Conservation (phyloP, 2,113 vertebrate genomes). For the Acanthisitta chloris region DNA sequence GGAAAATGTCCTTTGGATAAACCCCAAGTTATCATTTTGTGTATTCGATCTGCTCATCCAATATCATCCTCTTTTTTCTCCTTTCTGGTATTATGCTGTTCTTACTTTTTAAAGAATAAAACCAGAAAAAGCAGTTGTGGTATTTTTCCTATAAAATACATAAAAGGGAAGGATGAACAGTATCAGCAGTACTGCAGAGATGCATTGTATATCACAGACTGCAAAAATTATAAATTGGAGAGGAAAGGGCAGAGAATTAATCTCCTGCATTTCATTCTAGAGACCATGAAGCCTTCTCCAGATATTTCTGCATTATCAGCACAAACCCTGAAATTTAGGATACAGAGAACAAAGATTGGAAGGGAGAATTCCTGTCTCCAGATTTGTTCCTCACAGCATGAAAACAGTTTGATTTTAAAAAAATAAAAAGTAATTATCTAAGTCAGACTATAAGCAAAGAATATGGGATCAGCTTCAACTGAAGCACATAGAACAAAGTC, state of each 20-base stretch:
- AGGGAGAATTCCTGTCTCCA: neutral
- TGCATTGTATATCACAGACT: neutral
- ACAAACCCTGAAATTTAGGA: neutral
- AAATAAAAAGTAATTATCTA: neutral
- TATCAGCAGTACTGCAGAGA: neutral
- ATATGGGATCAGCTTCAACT: neutral
- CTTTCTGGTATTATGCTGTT: neutral
- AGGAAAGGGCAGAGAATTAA: neutral
- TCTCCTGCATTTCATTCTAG: neutral
- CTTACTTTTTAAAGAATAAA: neutral
- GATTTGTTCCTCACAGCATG: neutral
- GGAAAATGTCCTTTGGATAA: conserved; percentile 54
- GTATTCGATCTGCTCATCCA: conserved; percentile 28
- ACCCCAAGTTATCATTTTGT: neutral
- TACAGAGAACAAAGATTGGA: neutral
- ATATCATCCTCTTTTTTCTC: neutral
- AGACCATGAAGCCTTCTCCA: neutral
- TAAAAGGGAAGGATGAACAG: neutral
- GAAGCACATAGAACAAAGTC: neutral
- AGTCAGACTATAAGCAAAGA: neutral
- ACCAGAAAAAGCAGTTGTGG: neutral
- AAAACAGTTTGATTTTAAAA: neutral
- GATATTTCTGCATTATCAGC: neutral
- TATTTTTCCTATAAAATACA: neutral
- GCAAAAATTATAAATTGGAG: neutral